A percentile compares a stretch with the other conserved stretches of the same genome.
Evolutionary conservation across 2,797 vertebrate genomes (phyloP).

Genomic region (Lerista edwardsae): DNA sequence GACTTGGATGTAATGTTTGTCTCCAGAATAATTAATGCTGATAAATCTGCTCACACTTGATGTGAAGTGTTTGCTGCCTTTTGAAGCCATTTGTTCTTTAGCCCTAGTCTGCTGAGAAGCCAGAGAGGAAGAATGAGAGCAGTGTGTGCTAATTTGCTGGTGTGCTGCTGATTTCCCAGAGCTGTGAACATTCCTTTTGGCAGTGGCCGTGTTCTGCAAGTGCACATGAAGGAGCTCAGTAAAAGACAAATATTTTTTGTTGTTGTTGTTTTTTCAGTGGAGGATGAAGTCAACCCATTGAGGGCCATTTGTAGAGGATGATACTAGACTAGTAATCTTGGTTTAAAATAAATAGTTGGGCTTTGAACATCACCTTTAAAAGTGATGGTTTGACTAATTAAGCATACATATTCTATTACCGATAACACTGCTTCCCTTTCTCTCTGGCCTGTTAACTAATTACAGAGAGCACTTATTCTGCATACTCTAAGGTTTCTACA

Average conservation of each 20-base stretch:
- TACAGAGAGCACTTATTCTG: conserved; percentile 16
- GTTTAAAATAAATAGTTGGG: not conserved
- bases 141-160: conserved; percentile 31
- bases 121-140: conserved; percentile 38
- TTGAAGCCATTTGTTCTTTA: conserved; percentile 13
- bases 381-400: conserved; percentile 42
- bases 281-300: conserved; percentile 5
- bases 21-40: not conserved
- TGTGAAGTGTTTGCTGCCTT: conserved; percentile 7
- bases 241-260: conserved; percentile 49
- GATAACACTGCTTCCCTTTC: not conserved
- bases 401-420: conserved; percentile 1
- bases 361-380: conserved; percentile 13
- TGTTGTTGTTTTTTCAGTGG: conserved; percentile 22
- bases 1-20: not conserved
- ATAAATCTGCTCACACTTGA: conserved; percentile 44
- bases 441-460: conserved; percentile 37
- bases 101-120: conserved; percentile 31
- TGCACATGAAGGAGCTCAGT: conserved; percentile 38
- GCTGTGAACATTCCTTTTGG: conserved; percentile 57
- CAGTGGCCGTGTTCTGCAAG: conserved; percentile 49
- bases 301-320: not conserved
- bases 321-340: conserved; percentile 23
- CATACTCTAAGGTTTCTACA: not conserved
- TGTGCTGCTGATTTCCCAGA: conserved; percentile 54